Base-by-base conservation (phyloP, 1,140 invertebrate genomes). In the Leptinotarsa lineolata region DNA sequence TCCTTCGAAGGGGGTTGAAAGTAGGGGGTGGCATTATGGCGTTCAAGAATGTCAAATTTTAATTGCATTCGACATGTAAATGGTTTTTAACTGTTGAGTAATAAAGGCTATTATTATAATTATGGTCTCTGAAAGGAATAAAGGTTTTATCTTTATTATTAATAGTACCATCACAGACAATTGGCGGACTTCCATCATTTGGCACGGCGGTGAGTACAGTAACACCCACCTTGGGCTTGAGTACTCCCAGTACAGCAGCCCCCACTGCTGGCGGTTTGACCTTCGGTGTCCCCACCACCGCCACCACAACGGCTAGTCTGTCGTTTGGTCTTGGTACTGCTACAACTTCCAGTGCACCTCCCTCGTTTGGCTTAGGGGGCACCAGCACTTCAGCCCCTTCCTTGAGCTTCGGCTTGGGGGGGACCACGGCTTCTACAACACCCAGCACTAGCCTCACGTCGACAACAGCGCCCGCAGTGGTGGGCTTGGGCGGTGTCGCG, bases 401-500 rank as follows among this genome's bases (percentile, higher is more conserved):
- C 20, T 67, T 67, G 6, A 72, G 22, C 18, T 72, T 54, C 20
- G 64, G 46, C 15, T 20, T 67, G 20, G 60, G 64, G 11, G 30
- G 44, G 30, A 45, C 45, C 4, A 2, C 63, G 15, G 20, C 44
- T n/a, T 22, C 22, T 13, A 30, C 65, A 3, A 74, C 81, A 2
- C 68, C 81, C 4, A 66, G 81, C 70, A 75, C 80, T 21, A 68
- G 79, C 22, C 71, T 83, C 11, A 84, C 83, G 68, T 81, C 79
- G 6, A 76, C 84, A 30, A 77, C n/a, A 15, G n/a, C 84, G 20
- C 72, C 81, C 48, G 79, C 81, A 22, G 81, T 88, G 4, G n/a
- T n/a, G n/a, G 91, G 91, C 8, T 83, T 93, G 3, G 91, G 92
- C 5, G 91, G 91, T 16, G 83, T 91, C 45, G 90, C 91, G 76